Evolutionary conservation across 64 coral and sea anemone genomes (phyloP), one percentile per base, ranked within the genome.

Genomic region (Montipora cactus): DNA sequence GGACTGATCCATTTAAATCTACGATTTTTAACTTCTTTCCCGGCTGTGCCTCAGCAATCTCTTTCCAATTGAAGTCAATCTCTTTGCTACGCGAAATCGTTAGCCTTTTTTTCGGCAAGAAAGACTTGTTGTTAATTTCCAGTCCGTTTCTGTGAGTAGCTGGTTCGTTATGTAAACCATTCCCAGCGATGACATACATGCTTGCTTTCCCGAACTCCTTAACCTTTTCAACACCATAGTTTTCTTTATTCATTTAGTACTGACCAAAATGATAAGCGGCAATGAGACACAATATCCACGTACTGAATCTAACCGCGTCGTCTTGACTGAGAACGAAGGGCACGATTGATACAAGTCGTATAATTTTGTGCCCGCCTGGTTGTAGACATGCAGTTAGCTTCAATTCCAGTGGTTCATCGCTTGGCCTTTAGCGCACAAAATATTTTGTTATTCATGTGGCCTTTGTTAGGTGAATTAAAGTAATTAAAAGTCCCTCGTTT

Each of bases 381-480:
- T 72, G 45, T 72, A 1, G 44, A 8, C 53, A 8, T 8, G 16
- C 48, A 16, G 44, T 68, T 84, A 67, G 66, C 8, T 86, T 86
- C 67, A 3, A 51, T 47, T 9, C 20, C 13, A 47, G 10, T 70
- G 82, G 67, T 70, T 69, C 64, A 72, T 86, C 47, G 9, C 62
- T 86, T 67, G 45, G 46, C 1, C 2, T 2, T 45, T 18, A 45
- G 12, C 25, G 25, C 22, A 45, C 12, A 69, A 49, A 71, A 1
- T 22, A 7, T 64, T 16, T 16, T 55, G 20, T 69, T 15, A 12
- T 72, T 86, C 4, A 62, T 21, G 82, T 70, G 10, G 46, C 22
- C 82, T 86, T 86, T 72, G 37, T 72, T 86, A 51, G 71, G 82
- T 69, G 21, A 86, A 71, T 86, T 59, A 72, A 86, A 47, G 18